Conservation (phyloP, 1,140 invertebrate species). For the Tetramorium alpestre region DNA sequence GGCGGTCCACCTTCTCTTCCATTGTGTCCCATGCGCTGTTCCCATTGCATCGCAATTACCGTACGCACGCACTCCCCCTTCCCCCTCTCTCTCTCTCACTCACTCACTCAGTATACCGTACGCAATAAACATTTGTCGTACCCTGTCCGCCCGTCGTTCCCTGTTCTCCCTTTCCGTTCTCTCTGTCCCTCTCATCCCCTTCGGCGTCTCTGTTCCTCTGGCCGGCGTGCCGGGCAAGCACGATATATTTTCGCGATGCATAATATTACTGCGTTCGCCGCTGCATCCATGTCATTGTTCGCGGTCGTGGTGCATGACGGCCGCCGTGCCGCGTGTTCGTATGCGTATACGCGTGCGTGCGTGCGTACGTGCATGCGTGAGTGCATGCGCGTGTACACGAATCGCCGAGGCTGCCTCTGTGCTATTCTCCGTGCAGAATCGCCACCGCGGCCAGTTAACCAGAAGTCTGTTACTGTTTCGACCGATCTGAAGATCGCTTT, state of each 20-base stretch:
- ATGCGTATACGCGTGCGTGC: constrained; percentile 16
- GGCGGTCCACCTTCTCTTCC: constrained; percentile 57
- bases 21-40: constrained; percentile 59
- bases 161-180: neutral
- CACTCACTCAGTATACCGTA: constrained; percentile 10
- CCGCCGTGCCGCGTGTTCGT: constrained; percentile 16
- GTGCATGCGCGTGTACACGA: neutral
- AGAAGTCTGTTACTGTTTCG: constrained; percentile 28
- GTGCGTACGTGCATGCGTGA: neutral
- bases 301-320: constrained; percentile 75
- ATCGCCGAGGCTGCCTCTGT: constrained; percentile 14
- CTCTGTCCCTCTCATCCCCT: constrained; percentile 1
- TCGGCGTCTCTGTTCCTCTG: constrained; percentile 22
- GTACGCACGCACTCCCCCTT: constrained; percentile 41
- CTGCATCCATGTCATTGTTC: constrained; percentile 78
- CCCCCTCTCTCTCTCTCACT: neutral
- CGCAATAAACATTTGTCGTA: constrained; percentile 48
- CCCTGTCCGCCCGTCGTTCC: constrained; percentile 37
- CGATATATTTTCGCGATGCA: constrained; percentile 77
- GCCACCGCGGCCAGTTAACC: constrained; percentile 22
- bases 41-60: constrained; percentile 69
- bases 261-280: constrained; percentile 77
- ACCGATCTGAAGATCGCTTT: neutral
- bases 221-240: constrained; percentile 65
- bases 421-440: constrained; percentile 12